Evolutionary conservation across 2,797 vertebrate genomes (phyloP).

Genomic region (Cirrhinus mrigala): DNA sequence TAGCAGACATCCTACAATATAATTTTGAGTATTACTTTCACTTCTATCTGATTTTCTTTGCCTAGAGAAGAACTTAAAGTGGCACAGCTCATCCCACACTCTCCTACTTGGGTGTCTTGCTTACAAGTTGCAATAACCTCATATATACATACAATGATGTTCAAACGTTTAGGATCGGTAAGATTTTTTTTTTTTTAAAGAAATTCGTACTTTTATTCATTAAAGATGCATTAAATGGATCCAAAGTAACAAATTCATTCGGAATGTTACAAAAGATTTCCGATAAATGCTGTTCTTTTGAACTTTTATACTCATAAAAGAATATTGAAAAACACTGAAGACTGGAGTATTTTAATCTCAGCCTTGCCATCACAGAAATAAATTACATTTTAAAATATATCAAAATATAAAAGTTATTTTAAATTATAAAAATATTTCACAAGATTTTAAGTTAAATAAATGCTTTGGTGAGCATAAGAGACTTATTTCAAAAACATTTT

Average conservation of each 20-base stretch:
- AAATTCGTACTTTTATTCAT: not conserved
- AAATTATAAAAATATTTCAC: not conserved
- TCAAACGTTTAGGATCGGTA: not conserved
- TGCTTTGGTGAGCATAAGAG: not conserved
- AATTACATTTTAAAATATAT: not conserved
- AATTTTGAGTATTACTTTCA: not conserved
- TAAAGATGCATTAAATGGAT: not conserved
- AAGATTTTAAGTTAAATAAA: not conserved
- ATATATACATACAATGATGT: not conserved
- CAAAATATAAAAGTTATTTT: not conserved
- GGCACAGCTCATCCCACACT: not conserved
- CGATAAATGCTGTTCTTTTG: not conserved
- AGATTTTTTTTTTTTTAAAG: not conserved
- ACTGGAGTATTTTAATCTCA: not conserved
- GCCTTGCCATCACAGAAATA: not conserved
- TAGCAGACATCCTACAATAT: slow-evolving; percentile 1
- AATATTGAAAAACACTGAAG: not conserved
- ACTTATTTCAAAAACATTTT: not conserved
- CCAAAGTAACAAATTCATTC: not conserved
- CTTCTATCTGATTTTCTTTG: slow-evolving; percentile 10
- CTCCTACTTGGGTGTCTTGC: not conserved
- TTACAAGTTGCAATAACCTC: not conserved
- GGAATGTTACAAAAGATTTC: not conserved
- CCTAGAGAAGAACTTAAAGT: not conserved
- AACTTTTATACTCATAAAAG: not conserved